Conservation (phyloP, 2,888 invertebrate species). For the Anorthoa munda region DNA sequence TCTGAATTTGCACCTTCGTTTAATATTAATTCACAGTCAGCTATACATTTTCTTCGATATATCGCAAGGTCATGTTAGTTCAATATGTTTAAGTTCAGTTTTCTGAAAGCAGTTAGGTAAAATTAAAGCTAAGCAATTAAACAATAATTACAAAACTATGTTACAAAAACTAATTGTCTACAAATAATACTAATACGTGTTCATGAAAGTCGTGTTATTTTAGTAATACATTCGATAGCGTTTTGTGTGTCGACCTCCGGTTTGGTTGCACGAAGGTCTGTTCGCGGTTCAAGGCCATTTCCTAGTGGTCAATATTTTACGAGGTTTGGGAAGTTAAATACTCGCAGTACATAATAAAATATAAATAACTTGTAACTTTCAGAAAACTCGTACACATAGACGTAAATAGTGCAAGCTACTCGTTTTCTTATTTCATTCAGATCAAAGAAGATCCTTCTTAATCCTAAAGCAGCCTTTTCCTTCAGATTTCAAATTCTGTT, state of each 20-base stretch:
- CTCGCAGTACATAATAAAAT: not conserved
- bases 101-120: slow-evolving; percentile 16
- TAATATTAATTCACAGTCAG: not conserved
- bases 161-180: slow-evolving; percentile 34
- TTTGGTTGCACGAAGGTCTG: slow-evolving; percentile 65
- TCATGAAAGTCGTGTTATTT: slow-evolving; percentile 48
- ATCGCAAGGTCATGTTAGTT: not conserved
- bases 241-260: slow-evolving; percentile 53
- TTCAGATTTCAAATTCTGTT: not conserved
- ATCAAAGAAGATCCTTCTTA: not conserved
- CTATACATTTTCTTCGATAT: not conserved
- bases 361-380: slow-evolving; percentile 3
- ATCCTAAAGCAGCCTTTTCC: not conserved
- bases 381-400: not conserved
- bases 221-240: slow-evolving; percentile 53
- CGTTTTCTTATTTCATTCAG: slow-evolving; percentile 9
- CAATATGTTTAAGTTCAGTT: slow-evolving; percentile 4
- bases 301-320: slow-evolving; percentile 66
- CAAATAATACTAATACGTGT: slow-evolving; percentile 26
- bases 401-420: not conserved
- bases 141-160: slow-evolving; percentile 22
- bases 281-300: slow-evolving; percentile 68
- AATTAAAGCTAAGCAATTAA: slow-evolving; percentile 19
- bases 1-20: not conserved
- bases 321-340: slow-evolving; percentile 36